phyloP scores from a whole-genome alignment of 2,113 vertebrate species.

The Synchiropus splendidus region DNA sequence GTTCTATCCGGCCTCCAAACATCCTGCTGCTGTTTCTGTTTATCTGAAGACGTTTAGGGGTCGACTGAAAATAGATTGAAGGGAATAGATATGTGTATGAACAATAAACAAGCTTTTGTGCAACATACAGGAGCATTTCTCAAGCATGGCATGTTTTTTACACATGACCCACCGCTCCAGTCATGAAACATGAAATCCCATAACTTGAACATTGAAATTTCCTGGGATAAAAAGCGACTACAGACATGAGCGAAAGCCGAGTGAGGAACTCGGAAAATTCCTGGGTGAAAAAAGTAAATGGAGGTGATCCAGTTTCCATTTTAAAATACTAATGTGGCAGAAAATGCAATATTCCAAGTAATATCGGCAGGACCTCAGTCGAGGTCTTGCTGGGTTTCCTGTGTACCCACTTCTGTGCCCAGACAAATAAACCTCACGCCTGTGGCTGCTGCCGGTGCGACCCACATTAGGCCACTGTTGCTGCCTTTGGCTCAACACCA shows the following conservation, averaged over 20 bases:
- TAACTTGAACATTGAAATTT: conserved; percentile 7
- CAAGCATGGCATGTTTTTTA: not conserved
- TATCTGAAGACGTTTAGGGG: conserved; percentile 19
- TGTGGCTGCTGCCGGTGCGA: conserved; percentile 49
- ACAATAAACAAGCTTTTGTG: conserved; percentile 13
- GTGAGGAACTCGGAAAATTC: not conserved
- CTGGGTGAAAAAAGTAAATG: conserved; percentile 14
- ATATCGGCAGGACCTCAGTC: conserved; percentile 52
- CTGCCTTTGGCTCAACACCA: conserved; percentile 58
- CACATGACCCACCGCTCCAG: too few relatives aligned
- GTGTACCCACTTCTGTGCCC: conserved; percentile 51
- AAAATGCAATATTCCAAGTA: conserved; percentile 55
- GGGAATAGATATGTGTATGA: conserved; percentile 14
- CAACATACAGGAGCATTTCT: not conserved
- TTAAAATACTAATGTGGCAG: conserved; percentile 44
- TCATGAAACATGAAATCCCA: not conserved
- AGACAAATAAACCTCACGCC: conserved; percentile 65
- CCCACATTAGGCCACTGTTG: conserved; percentile 30
- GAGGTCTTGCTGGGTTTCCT: conserved; percentile 47
- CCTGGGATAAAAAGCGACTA: conserved; percentile 1
- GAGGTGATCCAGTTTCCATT: conserved; percentile 53
- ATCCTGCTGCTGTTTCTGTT: conserved; percentile 20
- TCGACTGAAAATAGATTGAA: conserved; percentile 24
- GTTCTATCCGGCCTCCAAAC: conserved; percentile 35
- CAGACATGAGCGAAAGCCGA: conserved; percentile 5